Conservation (phyloP, 2,797 vertebrate genomes). For the Ctenosaura bakeri region DNA sequence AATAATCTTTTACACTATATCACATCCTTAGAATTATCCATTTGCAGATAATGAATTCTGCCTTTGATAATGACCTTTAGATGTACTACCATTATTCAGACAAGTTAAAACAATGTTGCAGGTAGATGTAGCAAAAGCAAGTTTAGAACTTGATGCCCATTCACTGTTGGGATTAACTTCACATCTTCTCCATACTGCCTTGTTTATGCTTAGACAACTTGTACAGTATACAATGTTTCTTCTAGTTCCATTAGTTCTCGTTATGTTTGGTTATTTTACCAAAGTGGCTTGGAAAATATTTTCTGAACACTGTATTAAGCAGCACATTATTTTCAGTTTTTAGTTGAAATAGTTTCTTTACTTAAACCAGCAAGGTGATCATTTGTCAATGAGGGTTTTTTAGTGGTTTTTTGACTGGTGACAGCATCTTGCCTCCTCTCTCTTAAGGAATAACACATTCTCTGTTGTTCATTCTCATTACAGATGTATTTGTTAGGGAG, state of each 20-base stretch:
- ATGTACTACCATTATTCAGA: not conserved
- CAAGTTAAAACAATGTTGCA: not conserved
- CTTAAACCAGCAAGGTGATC: not conserved
- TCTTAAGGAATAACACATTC: not conserved
- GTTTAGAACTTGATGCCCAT: not conserved
- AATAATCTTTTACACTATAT: not conserved
- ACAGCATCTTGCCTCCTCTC: not conserved
- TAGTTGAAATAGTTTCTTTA: not conserved
- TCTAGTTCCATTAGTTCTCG: not conserved
- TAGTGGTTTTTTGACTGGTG: not conserved
- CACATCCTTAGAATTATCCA: not conserved
- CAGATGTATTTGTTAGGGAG: not conserved
- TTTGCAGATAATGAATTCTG: not conserved
- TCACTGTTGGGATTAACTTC: not conserved
- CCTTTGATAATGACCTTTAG: not conserved
- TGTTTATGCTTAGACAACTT: not conserved
- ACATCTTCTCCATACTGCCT: not conserved
- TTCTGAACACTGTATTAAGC: not conserved
- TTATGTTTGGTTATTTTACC: not conserved
- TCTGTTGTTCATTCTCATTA: not conserved
- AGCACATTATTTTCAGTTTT: not conserved
- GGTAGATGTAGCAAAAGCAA: not conserved
- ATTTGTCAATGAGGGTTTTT: not conserved
- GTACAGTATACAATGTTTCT: not conserved
- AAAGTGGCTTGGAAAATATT: not conserved